phyloP scores from a whole-genome alignment of 2,888 invertebrate species.

The Aporophyla lueneburgensis region DNA sequence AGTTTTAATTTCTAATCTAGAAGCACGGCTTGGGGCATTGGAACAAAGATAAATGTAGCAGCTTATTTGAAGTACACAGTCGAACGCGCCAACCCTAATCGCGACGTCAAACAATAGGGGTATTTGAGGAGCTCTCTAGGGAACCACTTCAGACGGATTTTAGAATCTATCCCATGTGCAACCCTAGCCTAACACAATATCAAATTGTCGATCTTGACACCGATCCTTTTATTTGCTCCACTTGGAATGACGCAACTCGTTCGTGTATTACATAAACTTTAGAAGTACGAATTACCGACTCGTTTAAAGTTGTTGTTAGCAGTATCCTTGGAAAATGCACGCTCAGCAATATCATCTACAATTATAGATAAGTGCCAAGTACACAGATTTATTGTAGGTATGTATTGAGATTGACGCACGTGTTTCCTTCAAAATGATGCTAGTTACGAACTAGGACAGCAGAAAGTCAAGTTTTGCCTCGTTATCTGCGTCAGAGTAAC shows the following conservation, averaged over 20 bases:
- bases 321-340: slow-evolving; percentile 13
- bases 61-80: slow-evolving; percentile 20
- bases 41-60: slow-evolving; percentile 21
- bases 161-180: slow-evolving; percentile 62
- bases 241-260: slow-evolving; percentile 67
- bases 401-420: slow-evolving; percentile 51
- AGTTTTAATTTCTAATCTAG: slow-evolving; percentile 34
- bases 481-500: slow-evolving; percentile 1
- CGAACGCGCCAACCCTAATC: slow-evolving; percentile 29
- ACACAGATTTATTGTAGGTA: slow-evolving; percentile 5
- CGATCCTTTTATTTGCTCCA: slow-evolving; percentile 64
- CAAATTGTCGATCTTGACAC: slow-evolving; percentile 68
- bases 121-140: slow-evolving; percentile 78
- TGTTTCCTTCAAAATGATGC: slow-evolving; percentile 69
- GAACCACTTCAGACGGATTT: slow-evolving; percentile 73
- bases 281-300: slow-evolving; percentile 3
- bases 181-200: slow-evolving; percentile 65
- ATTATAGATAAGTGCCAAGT: background rate
- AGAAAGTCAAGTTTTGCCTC: slow-evolving; percentile 4
- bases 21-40: background rate
- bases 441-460: slow-evolving; percentile 51
- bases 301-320: slow-evolving; percentile 20
- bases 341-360: slow-evolving; percentile 13
- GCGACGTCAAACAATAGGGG: slow-evolving; percentile 53
- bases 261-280: slow-evolving; percentile 45